Evolutionary conservation across 1,140 invertebrate species (phyloP).

Genomic region (Dufourea novaeangliae): DNA sequence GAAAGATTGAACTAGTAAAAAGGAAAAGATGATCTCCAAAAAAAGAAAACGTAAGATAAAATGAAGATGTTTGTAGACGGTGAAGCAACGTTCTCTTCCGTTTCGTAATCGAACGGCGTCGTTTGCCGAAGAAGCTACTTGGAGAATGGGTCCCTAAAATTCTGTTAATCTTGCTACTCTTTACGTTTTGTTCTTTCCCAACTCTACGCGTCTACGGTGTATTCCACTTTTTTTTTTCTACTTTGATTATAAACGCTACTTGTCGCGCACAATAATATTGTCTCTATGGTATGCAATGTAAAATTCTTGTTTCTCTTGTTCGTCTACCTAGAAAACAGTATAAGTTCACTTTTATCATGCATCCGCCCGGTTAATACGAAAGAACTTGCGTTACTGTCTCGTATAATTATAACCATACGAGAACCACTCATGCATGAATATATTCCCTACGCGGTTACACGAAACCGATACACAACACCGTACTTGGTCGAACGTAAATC

Average conservation of each 20-base stretch:
- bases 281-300: constrained; percentile 66
- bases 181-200: constrained; percentile 16
- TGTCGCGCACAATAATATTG: constrained; percentile 59
- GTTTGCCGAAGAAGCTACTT: constrained; percentile 36
- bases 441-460: not conserved
- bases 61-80: constrained; percentile 9
- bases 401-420: constrained; percentile 34
- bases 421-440: constrained; percentile 44
- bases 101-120: not conserved
- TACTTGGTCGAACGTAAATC: constrained; percentile 5
- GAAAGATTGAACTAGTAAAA: not conserved
- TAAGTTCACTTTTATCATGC: constrained; percentile 37
- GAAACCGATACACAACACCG: constrained; percentile 14
- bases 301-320: constrained; percentile 37
- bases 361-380: constrained; percentile 27
- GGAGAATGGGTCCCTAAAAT: constrained; percentile 53
- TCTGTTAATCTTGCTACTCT: constrained; percentile 40
- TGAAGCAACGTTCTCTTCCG: not conserved
- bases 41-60: not conserved
- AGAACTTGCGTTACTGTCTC: constrained; percentile 12
- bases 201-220: constrained; percentile 46
- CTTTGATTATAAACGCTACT: constrained; percentile 71
- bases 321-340: constrained; percentile 50
- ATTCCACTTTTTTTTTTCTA: constrained; percentile 58
- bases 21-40: not conserved